Evolutionary conservation across 2,797 vertebrate species (phyloP), one percentile per base, ranked within the genome.

Genomic region (Aselliscus stoliczkanus): DNA sequence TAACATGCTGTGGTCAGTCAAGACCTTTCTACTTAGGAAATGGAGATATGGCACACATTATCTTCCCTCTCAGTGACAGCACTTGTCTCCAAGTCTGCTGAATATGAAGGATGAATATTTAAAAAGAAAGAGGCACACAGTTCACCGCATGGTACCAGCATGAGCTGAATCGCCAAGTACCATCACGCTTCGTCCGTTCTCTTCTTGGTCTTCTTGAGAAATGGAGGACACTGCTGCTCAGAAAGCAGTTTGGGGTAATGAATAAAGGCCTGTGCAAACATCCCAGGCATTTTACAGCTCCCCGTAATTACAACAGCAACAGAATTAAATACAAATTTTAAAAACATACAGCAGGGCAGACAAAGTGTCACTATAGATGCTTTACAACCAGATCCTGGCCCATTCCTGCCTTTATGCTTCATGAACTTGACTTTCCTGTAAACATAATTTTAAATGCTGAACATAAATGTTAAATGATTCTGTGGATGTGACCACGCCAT

Each of bases 191-290:
- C 31, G 0, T 31, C 18, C 3, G 0, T n/a, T 42, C 21, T 14
- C 27, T 11, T 56, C 8, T 50, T 12, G 17, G 13, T 39, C 44
- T 29, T 67, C 56, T n/a, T 50, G 34, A 92, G 11, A 54, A 77
- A 29, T 1, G 18, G 21, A 6, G 69, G 62, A 37, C 8, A 0
- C 1, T 10, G 27, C 18, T 31, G 34, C 42, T 76, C 56, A 27
- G 56, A 42, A 83, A 37, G 56, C 52, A 75, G 27, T 85, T 82
- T 86, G 2, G 34, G 4, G 10, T n/a, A 58, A 89, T 69, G 77
- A 89, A 89, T 65, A 86, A 54, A 54, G 88, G 27, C n/a, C 75
- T 80, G 42, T 52, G 42, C 50, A 77, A 95, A 92, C 76, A 92
- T 25, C 58, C 20, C 37, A 73, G 76, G 50, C 85, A 47, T 79